These are phyloP conservation scores for Argyresthia goedartella DNA, from an alignment of 2,888 invertebrate genomes.

Conservation along the genomic window DNA sequence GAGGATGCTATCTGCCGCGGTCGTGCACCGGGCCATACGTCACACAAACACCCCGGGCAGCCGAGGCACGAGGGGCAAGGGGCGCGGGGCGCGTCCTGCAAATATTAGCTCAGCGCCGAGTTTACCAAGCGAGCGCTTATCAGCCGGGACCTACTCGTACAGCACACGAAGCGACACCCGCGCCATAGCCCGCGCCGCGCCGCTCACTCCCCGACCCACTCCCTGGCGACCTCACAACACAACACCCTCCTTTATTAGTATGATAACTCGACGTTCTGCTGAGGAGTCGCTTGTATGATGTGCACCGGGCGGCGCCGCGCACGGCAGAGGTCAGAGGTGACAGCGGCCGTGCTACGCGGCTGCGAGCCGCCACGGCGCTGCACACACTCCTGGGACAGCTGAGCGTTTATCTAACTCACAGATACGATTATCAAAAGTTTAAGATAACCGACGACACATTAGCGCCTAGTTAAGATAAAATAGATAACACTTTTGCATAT, in stretches of 20 bases:
- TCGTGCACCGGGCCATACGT: constrained; percentile 28
- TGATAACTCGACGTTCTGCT: too few species aligned
- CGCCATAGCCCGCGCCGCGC: too few species aligned
- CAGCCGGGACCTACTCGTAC: background rate
- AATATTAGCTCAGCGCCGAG: constrained; percentile 26
- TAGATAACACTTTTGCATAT: constrained; percentile 66
- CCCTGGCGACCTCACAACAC: background rate
- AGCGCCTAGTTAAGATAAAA: constrained; percentile 65
- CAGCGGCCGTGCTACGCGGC: background rate
- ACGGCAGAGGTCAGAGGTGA: constrained; percentile 9
- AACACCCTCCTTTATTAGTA: background rate
- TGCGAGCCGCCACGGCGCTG: too few species aligned
- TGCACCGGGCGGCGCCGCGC: background rate
- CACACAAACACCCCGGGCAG: background rate
- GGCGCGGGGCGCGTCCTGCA: constrained; percentile 7
- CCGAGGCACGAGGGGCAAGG: constrained; percentile 1
- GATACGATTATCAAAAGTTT: constrained; percentile 59
- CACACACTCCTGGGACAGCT: constrained; percentile 19
- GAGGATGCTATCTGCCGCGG: constrained; percentile 50
- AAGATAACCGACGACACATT: constrained; percentile 61
- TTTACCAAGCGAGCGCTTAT: constrained; percentile 29
- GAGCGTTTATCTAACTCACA: constrained; percentile 43
- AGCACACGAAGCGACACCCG: too few species aligned
- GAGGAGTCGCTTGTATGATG: background rate
- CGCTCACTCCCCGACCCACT: background rate